Base-by-base conservation (phyloP, 37 sponge, comb jelly and placozoan species). In the Chondrilla cf. caribensis region DNA sequence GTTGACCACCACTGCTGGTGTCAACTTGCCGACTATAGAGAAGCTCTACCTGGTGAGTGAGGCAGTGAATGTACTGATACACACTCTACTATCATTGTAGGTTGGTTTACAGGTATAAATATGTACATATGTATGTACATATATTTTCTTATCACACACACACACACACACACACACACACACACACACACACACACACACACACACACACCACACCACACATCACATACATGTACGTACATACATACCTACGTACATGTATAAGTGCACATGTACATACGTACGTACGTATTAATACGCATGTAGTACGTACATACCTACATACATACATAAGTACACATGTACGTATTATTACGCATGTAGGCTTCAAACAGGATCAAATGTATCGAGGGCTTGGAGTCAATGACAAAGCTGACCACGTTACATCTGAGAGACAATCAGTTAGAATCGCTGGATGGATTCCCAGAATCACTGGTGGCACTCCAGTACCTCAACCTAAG, bases 401-500 rank as follows among this genome's bases (percentile, higher is more conserved):
- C 38, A n/a, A 79, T 93, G 42, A 78, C 59, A 21, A 80, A 87
- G 76, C 83, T 97, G 70, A 85, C 84, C 70, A 92, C 84, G n/a
- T 80, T 97, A 0, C 98, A 97, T 58, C 24, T 92, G 76, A 80
- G 98, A 35, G 90, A 90, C 47, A 97, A 97, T 73, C 85, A 80
- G 64, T 70, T 97, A 19, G 70, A 80, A 0, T 54, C 70, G 7
- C 73, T 97, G 60, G 92, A 93, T 60, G 98, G 93, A 37, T 88
- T 97, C 67, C 58, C 92, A 19, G 89, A 90, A 2, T 83, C 84
- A 40, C 84, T 93, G 81, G 88, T 60, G n/a, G 83, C 86, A 15
- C 79, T 97, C 60, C 93, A 90, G 60, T 93, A 95, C 79, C 38
- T 97, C 81, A 97, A 97, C 59, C 79, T 97, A 32, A 90, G 97